Base-by-base conservation (phyloP, 2,888 invertebrate species). In the Caenorhabditis zanzibari region DNA sequence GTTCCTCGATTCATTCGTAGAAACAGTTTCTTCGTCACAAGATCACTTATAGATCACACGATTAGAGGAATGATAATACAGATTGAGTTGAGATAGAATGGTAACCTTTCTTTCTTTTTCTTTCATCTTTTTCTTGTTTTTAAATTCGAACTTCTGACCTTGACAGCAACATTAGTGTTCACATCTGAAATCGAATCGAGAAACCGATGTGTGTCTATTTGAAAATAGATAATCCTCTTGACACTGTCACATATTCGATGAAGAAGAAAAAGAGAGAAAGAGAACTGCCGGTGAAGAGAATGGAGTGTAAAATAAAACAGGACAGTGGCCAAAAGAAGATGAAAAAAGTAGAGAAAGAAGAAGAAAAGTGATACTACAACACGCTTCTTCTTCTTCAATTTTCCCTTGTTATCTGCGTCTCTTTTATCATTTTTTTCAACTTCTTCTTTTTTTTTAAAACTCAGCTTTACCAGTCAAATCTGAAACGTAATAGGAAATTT, bases 141-240 rank as follows among this genome's bases (percentile, higher is more conserved):
- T 47, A 41, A 6, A 24, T 28, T 44, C 35, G 41, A 64, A 14
- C 24, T 58, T 63, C 14, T 47, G 59, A 68, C 68, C 68, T 68
- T 68, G 68, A 68, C 68, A 68, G n/a, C n/a, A n/a, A n/a, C n/a
- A n/a, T n/a, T n/a, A n/a, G 52, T 56, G 32, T 74, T 54, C 44
- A 12, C 38, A 32, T 64, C 38, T 68, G 52, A 52, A 66, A 66
- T 26, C 35, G 49, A 66, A 28, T 52, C 28, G 3, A 32, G n/a
- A 44, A 47, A 64, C 64, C 28, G 28, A 41, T 24, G 52, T 0
- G 49, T 2, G 32, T 58, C 58, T 58, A 28, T 52, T 64, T 32
- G 32, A 49, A 66, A 66, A 66, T 66, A 49, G 68, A 49, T 41
- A 54, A 49, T 52, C 69, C 49, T 59, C 58, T 59, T 77, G 66